A percentile compares a stretch with the other conserved stretches of the same genome.
Evolutionary conservation across 2,113 vertebrate genomes (phyloP).

Genomic region (Taxidea taxus): DNA sequence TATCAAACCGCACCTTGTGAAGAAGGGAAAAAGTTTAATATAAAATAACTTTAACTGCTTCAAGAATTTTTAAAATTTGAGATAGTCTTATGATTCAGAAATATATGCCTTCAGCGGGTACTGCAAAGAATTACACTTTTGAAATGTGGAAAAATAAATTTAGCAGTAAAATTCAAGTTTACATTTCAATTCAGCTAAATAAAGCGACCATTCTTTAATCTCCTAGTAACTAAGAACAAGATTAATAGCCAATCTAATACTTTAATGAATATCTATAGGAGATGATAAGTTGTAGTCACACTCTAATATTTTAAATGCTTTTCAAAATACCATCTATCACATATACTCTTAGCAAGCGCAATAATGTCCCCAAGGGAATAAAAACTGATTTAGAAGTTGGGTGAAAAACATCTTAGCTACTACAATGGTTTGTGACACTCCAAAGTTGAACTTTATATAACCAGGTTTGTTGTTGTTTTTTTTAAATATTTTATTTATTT

Average conservation of each 20-base stretch:
- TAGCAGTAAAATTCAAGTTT: constrained; percentile 28
- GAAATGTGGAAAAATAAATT: constrained; percentile 11
- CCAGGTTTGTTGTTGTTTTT: background rate
- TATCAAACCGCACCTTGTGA: constrained; percentile 95
- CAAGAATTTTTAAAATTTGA: background rate
- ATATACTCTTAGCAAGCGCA: background rate
- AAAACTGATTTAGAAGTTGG: background rate
- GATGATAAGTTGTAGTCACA: background rate
- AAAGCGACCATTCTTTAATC: background rate
- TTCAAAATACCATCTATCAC: background rate
- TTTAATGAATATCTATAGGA: background rate
- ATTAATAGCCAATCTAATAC: background rate
- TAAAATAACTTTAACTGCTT: constrained; percentile 29
- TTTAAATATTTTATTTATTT: background rate
- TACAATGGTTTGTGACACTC: background rate
- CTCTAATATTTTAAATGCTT: background rate
- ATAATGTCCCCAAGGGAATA: background rate
- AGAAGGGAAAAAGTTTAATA: constrained; percentile 9
- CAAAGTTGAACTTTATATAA: background rate
- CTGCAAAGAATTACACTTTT: background rate
- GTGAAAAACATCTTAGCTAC: background rate
- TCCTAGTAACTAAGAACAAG: background rate
- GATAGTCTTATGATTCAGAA: constrained; percentile 32
- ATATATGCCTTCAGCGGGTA: background rate
- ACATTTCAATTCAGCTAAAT: background rate